Conservation (phyloP, 2,888 invertebrate genomes). For the Philhelius pedissequus region DNA sequence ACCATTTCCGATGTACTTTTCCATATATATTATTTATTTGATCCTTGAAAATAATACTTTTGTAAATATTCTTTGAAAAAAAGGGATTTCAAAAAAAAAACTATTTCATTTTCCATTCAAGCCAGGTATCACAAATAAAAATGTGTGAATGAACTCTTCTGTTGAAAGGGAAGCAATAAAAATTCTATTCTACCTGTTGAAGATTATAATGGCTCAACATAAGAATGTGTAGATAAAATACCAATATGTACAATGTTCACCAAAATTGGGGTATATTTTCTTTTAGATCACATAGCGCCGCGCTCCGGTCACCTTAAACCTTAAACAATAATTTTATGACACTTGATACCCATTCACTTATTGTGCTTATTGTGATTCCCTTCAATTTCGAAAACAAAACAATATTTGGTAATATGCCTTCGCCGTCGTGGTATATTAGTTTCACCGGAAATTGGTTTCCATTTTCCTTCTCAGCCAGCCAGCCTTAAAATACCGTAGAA, state of each 20-base stretch:
- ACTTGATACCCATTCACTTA: background rate
- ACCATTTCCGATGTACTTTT: too few relatives aligned
- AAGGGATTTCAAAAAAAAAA: background rate
- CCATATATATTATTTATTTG: background rate
- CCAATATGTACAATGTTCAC: background rate
- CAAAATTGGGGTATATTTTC: background rate
- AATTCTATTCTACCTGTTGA: background rate
- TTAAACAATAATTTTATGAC: conserved; percentile 4
- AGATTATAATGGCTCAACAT: background rate
- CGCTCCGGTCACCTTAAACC: background rate
- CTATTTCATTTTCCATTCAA: background rate
- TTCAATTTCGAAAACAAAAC: background rate
- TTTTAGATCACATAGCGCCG: conserved; percentile 5
- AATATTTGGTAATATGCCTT: too few relatives aligned
- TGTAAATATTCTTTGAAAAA: background rate
- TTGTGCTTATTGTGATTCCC: background rate
- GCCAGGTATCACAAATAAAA: background rate
- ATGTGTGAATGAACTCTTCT: background rate
- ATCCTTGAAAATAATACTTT: conserved; percentile 1
- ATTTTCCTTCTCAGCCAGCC: background rate
- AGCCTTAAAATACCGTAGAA: background rate
- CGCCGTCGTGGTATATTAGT: background rate
- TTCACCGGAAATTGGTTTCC: background rate
- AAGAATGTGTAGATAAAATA: background rate
- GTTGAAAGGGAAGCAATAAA: background rate